These are phyloP conservation scores for Hippasteria phrygiana DNA, from an alignment of 53 echinoderm and acorn worm genomes.

Conservation along the genomic window DNA sequence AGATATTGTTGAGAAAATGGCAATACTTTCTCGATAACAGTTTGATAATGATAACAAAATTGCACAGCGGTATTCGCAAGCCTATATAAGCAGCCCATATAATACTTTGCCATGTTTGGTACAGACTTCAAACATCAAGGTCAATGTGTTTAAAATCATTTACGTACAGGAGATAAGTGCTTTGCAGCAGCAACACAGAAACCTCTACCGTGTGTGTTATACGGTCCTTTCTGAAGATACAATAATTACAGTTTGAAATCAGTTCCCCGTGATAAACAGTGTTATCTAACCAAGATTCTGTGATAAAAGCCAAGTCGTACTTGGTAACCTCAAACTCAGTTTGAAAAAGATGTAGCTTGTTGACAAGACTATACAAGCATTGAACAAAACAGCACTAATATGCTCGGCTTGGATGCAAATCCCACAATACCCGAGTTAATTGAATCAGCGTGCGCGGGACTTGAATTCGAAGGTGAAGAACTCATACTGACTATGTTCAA, in stretches of 20 bases:
- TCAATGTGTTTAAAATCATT: slow-evolving; percentile 8
- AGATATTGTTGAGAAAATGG: slow-evolving; percentile 23
- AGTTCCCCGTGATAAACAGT: not conserved
- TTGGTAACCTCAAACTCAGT: not conserved
- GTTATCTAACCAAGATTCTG: not conserved
- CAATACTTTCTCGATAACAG: slow-evolving; percentile 5
- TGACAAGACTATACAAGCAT: slow-evolving; percentile 2
- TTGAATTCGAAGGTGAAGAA: too few species aligned
- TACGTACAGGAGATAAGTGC: not conserved
- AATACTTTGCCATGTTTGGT: not conserved
- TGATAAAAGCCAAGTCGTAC: not conserved
- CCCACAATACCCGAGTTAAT: too few species aligned
- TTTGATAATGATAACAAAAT: not conserved
- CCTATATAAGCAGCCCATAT: slow-evolving; percentile 12
- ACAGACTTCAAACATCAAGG: slow-evolving; percentile 6
- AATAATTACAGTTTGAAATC: not conserved
- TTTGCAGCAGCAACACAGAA: not conserved
- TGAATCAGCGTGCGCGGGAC: too few species aligned
- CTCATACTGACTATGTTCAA: too few species aligned
- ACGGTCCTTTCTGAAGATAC: not conserved
- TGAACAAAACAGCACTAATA: slow-evolving; percentile 2
- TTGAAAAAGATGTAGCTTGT: not conserved
- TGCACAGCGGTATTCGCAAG: not conserved
- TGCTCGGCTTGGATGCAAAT: too few species aligned
- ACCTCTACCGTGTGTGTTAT: not conserved